phyloP scores from a whole-genome alignment of 2,113 vertebrate genomes.

The Pycnonotus jocosus region DNA sequence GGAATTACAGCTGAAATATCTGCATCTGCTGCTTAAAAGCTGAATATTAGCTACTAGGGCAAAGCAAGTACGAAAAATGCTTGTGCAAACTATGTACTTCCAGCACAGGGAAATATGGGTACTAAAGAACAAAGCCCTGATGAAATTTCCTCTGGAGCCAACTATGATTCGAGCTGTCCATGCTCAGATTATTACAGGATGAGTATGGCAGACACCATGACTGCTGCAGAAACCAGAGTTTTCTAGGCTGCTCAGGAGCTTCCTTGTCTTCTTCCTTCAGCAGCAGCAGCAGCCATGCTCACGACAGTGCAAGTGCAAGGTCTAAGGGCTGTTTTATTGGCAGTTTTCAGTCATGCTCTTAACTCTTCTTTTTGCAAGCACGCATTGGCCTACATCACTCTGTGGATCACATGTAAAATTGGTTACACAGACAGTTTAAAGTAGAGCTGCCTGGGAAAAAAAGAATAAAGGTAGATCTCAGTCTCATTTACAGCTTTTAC shows the following conservation, averaged over 20 bases:
- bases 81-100: not conserved
- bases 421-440: not conserved
- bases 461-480: not conserved
- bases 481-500: not conserved
- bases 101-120: not conserved
- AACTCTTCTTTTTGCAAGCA: not conserved
- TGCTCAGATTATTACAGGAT: rapidly evolving
- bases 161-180: not conserved
- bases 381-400: rapidly evolving
- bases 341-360: not conserved
- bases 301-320: rapidly evolving
- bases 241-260: not conserved
- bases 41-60: not conserved
- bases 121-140: not conserved
- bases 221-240: not conserved
- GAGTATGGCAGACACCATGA: rapidly evolving
- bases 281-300: not conserved
- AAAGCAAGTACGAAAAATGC: not conserved
- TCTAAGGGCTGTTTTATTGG: not conserved
- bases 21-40: not conserved
- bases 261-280: not conserved
- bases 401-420: not conserved
- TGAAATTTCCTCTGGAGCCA: not conserved
- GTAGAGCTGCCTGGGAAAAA: not conserved
- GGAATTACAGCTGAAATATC: not conserved